A percentile compares a stretch with the other conserved stretches of the same genome.
These are phyloP conservation scores for Notothenia coriiceps DNA, from an alignment of 2,113 vertebrate species.

Conservation along the genomic window DNA sequence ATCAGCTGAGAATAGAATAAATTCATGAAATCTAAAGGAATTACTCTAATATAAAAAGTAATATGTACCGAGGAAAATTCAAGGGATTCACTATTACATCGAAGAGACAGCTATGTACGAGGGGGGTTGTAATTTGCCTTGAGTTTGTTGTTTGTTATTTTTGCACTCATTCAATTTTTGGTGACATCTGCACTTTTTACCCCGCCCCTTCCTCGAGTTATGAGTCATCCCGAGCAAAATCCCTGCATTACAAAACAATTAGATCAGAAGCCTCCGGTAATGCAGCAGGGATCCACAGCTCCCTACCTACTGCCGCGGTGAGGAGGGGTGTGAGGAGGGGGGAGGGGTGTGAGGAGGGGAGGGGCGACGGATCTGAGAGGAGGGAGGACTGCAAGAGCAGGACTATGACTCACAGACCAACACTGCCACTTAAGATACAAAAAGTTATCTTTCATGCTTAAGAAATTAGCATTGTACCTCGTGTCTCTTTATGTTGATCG, in stretches of 20 bases:
- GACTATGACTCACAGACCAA: slow-evolving; percentile 72
- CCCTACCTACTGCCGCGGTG: slow-evolving; percentile 57
- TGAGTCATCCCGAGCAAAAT: slow-evolving; percentile 78
- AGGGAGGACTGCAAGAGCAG: slow-evolving; percentile 39
- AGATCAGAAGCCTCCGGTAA: slow-evolving; percentile 73
- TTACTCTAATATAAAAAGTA: background rate
- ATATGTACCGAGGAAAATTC: background rate
- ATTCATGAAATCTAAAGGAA: slow-evolving; percentile 11
- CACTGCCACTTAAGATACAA: slow-evolving; percentile 38
- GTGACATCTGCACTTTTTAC: slow-evolving; percentile 35
- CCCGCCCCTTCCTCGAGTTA: slow-evolving; percentile 37
- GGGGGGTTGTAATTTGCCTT: slow-evolving; percentile 42
- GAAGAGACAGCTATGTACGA: slow-evolving; percentile 15
- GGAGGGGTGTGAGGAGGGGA: slow-evolving; percentile 49
- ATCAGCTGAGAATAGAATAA: background rate
- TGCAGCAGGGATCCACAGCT: slow-evolving; percentile 71
- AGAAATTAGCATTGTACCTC: slow-evolving; percentile 9
- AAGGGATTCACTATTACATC: background rate
- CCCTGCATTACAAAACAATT: slow-evolving; percentile 80
- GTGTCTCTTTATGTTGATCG: slow-evolving; percentile 25
- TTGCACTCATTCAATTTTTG: slow-evolving; percentile 59
- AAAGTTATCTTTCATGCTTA: background rate
- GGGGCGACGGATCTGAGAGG: slow-evolving; percentile 48
- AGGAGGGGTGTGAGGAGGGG: slow-evolving; percentile 62
- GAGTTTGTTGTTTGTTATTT: slow-evolving; percentile 46